Evolutionary conservation across 2,113 vertebrate genomes (phyloP), one percentile per base, ranked within the genome.

Genomic region (Brachionichthys hirsutus): DNA sequence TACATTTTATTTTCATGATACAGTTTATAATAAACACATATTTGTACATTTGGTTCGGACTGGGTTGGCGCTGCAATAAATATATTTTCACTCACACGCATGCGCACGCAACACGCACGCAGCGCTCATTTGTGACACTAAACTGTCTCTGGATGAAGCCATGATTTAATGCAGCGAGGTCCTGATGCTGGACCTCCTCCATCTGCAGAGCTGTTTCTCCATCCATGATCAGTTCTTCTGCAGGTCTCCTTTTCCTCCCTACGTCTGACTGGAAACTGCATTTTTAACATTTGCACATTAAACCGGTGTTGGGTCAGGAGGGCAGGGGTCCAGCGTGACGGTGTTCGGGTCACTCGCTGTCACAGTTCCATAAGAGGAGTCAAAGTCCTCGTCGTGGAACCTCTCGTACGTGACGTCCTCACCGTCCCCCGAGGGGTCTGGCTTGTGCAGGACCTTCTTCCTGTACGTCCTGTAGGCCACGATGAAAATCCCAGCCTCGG

Each of bases 401-500:
- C 95, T 93, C 67, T 93, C 94, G 55, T 98, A 99, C 1, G 93
- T 93, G 73, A 98, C 92, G 62, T 93, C 92, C 0, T 94, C 91
- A 0, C 92, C 91, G 45, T 91, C 90, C 10, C 82, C 81, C 0
- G 85, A 77, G 0, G 87, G 70, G 0, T 98, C 94, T 46, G 85
- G 87, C 58, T 97, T 98, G 71, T 92, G 92, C 19, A 93, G 36
- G 51, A 92, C 86, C n/a, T 94, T 88, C 58, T 84, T 92, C 51
- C 95, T 91, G 0, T 94, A 96, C 71, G 94, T 75, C 73, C 93
- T 94, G 82, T 99, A 99, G 0, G 60, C 89, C 80, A 99, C 85
- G 65, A 99, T 94, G 75, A 98, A 94, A 44, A 97, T 12, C 20
- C 94, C 96, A 0, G 97, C 97, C 86, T 99, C 97, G 0, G 96